Conservation (phyloP, 1,140 invertebrate species). For the Oryzaephilus surinamensis region DNA sequence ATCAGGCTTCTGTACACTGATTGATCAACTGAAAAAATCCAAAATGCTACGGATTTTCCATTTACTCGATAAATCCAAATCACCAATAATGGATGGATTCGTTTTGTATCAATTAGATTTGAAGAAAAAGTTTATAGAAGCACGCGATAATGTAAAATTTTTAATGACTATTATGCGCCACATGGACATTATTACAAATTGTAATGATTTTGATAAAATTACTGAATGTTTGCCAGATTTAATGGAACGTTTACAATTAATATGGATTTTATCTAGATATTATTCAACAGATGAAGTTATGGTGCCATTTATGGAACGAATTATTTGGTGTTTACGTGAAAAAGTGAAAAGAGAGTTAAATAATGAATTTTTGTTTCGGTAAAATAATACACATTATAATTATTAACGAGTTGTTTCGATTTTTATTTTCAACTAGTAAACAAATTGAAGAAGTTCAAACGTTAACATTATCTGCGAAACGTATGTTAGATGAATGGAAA, state of each 20-base stretch:
- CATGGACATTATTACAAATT: slow-evolving; percentile 50
- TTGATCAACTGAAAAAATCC: slow-evolving; percentile 69
- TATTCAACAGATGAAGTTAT: slow-evolving; percentile 65
- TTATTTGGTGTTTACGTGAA: slow-evolving; percentile 68
- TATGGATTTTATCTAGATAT: slow-evolving; percentile 70
- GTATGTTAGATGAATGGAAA: slow-evolving; percentile 70
- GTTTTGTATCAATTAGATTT: slow-evolving; percentile 46
- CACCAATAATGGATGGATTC: slow-evolving; percentile 41
- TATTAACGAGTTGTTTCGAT: slow-evolving; percentile 1
- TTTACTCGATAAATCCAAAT: slow-evolving; percentile 43
- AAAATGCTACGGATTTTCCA: slow-evolving; percentile 48
- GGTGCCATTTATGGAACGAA: slow-evolving; percentile 63
- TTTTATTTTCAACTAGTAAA: slow-evolving; percentile 19
- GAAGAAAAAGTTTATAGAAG: slow-evolving; percentile 58
- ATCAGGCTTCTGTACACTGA: slow-evolving; percentile 58
- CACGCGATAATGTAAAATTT: slow-evolving; percentile 78
- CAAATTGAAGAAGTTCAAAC: slow-evolving; percentile 19
- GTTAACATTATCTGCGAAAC: slow-evolving; percentile 39
- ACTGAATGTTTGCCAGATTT: slow-evolving; percentile 61
- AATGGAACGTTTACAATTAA: slow-evolving; percentile 71
- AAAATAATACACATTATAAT: slow-evolving; percentile 6
- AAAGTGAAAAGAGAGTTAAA: slow-evolving; percentile 63
- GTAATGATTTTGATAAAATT: slow-evolving; percentile 56
- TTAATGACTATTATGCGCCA: slow-evolving; percentile 67
- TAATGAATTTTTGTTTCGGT: slow-evolving; percentile 62